These are phyloP conservation scores for Eulemur mongoz DNA, from an alignment of 2,797 vertebrate species.

Conservation along the genomic window DNA sequence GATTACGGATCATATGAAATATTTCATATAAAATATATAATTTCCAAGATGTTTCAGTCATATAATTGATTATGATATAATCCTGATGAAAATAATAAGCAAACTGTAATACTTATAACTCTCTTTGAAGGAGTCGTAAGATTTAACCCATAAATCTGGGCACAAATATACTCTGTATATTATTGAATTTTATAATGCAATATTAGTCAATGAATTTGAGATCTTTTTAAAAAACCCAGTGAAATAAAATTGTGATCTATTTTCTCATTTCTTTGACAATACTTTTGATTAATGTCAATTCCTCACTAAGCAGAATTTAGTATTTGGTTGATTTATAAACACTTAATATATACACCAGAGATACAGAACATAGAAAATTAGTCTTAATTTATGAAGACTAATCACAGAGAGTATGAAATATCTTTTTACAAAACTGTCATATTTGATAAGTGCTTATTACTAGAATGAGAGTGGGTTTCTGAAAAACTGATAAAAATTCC, in stretches of 20 bases:
- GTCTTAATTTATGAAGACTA: neutral
- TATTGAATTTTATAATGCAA: neutral
- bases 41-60: neutral
- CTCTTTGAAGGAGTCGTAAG: neutral
- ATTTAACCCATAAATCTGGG: neutral
- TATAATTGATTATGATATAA: neutral
- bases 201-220: neutral
- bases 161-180: neutral
- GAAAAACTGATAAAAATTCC: neutral
- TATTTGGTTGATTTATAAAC: neutral
- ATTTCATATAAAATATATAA: neutral
- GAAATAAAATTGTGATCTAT: neutral
- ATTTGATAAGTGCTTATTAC: neutral
- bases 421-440: neutral
- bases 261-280: neutral
- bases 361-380: neutral
- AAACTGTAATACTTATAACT: neutral
- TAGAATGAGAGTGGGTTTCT: neutral
- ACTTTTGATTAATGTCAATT: neutral
- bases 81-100: neutral
- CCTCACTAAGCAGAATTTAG: neutral
- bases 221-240: neutral
- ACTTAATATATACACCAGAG: neutral
- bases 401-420: neutral
- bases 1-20: neutral